phyloP scores from a whole-genome alignment of 2,797 vertebrate genomes.

The Macropodus opercularis region DNA sequence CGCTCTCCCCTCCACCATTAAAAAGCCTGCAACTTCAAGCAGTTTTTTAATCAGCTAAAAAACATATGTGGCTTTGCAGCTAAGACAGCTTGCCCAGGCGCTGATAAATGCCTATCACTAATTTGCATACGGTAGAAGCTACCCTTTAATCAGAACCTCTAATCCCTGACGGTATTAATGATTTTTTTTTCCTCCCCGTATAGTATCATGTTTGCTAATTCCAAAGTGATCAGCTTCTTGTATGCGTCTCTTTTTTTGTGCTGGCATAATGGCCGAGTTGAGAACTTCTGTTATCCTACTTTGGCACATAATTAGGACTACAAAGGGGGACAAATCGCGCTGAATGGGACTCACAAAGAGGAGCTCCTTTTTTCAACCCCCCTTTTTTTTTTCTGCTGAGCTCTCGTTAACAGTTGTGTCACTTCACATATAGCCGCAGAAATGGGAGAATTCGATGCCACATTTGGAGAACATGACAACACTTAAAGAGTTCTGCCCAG shows the following conservation, averaged over 20 bases:
- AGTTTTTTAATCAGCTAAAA: constrained; percentile 99
- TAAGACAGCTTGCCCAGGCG: constrained; percentile 98
- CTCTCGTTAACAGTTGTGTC: constrained; percentile 85
- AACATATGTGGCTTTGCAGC: constrained; percentile 99
- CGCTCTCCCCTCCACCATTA: constrained; percentile 74
- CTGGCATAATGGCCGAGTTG: constrained; percentile 99
- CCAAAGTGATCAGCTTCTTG: constrained; percentile 99
- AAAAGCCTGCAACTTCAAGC: constrained; percentile 99
- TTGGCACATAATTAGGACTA: constrained; percentile 99
- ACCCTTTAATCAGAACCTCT: constrained; percentile 99
- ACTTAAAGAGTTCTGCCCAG: constrained; percentile 75
- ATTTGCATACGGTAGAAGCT: constrained; percentile 99
- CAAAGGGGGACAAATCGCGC: constrained; percentile 99
- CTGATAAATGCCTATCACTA: constrained; percentile 99
- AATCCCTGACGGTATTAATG: constrained; percentile 99
- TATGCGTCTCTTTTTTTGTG: constrained; percentile 99
- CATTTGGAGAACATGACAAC: constrained; percentile 71
- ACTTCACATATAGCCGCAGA: constrained; percentile 72
- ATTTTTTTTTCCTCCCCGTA: constrained; percentile 92
- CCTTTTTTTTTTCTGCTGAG: constrained; percentile 81
- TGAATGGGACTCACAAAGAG: constrained; percentile 99
- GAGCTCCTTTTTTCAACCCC: constrained; percentile 88
- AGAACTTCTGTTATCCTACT: constrained; percentile 99
- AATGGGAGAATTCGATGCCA: constrained; percentile 71
- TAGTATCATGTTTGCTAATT: constrained; percentile 99